Evolutionary conservation across 2,888 invertebrate species (phyloP).

Genomic region (Hecatera dysodea): DNA sequence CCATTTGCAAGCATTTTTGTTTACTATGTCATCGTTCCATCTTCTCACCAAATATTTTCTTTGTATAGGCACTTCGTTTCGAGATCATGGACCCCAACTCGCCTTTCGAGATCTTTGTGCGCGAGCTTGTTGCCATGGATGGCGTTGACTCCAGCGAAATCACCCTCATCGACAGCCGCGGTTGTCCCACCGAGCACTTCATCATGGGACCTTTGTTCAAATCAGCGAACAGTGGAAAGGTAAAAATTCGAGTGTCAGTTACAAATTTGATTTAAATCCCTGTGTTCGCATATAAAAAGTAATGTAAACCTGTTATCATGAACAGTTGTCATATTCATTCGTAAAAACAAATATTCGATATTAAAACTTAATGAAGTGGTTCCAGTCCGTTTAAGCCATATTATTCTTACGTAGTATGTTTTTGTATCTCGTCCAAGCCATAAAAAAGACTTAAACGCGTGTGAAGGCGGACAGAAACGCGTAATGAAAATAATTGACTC

Average conservation of each 20-base stretch:
- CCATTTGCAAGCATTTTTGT: background rate
- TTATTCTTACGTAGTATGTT: constrained; percentile 42
- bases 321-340: constrained; percentile 17
- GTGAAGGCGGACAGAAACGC: constrained; percentile 37
- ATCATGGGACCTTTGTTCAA: constrained; percentile 98
- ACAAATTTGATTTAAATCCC: background rate
- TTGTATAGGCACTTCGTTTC: constrained; percentile 94
- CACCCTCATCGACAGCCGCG: constrained; percentile 96
- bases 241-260: constrained; percentile 70
- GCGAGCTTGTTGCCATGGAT: constrained; percentile 98
- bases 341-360: constrained; percentile 26
- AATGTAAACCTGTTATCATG: constrained; percentile 7
- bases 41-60: constrained; percentile 72
- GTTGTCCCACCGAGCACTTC: constrained; percentile 98
- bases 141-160: constrained; percentile 98
- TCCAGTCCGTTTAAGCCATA: constrained; percentile 27
- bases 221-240: constrained; percentile 95
- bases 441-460: constrained; percentile 48
- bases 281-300: background rate
- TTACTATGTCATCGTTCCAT: constrained; percentile 1
- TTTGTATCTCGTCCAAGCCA: constrained; percentile 25
- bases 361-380: constrained; percentile 43
- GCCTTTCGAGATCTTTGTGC: constrained; percentile 98
- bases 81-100: constrained; percentile 98
- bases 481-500: constrained; percentile 54